Base-by-base conservation (phyloP, 30 jellyfish, hydroid and myxozoan genomes). In the Hydractinia symbiolongicarpus region DNA sequence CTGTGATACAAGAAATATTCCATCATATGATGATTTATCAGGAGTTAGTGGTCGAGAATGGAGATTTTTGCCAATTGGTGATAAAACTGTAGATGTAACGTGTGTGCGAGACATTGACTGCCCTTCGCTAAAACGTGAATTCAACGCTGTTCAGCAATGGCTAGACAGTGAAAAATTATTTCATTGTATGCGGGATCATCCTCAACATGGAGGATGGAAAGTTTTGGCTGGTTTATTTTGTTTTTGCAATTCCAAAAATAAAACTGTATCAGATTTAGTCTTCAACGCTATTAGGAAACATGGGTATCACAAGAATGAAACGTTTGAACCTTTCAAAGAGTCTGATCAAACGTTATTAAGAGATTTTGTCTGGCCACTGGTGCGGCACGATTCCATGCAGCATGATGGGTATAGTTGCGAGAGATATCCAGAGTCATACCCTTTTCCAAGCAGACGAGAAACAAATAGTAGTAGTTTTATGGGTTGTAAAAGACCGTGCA, bases 171-270 rank as follows among this genome's bases (percentile, higher is more conserved):
- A 58, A 13, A 58, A 58, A 58, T 13, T 16, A 11, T 58, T 58
- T 16, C 69, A 58, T 58, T 11, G 69, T 58, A 58, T 58, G 69
- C 15, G 69, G 19, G 69, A 58, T 58, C 69, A 58, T 58, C 69
- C 69, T 11, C 69, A 58, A 58, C 69, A 58, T 58, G 69, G 69
- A 16, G 69, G 19, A 58, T 58, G 69, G 69, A 1, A 3, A 58
- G 19, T 58, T 58, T 58, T 58, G 19, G 69, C 69, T 11, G 69
- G 69, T 58, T 16, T 58, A 16, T 58, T 13, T 13, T 58, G 69
- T 58, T 58, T 58, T 58, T 3, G 69, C 15, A 58, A 16, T 11
- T 13, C 15, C 69, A 58, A 58, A 58, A 58, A 58, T 58, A 16
- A 13, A 11, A 58, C 69, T 11, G 15, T 58, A 58, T 11, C 69